Base-by-base conservation (phyloP, 2,113 vertebrate species). In the Pluvialis apricaria region DNA sequence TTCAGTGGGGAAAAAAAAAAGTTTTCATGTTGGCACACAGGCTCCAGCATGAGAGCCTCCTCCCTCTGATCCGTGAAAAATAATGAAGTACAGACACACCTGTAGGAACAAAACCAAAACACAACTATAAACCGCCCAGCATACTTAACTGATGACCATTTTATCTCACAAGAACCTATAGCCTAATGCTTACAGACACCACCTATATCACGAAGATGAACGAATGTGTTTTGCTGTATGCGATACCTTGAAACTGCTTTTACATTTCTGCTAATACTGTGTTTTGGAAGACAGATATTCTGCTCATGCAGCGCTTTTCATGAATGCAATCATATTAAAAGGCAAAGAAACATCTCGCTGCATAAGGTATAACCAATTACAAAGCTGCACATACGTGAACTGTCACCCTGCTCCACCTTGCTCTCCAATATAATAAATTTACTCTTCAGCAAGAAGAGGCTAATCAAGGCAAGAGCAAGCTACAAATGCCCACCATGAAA, bases 341-440 rank as follows among this genome's bases (percentile, higher is more conserved):
- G 57, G 49, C 26, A 51, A 38, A 72, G 75, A 86, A 52, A 8
- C 57, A 68, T 18, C 62, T 69, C 15, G 1, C 14, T 80, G 91
- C 24, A 15, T 42, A 6, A 28, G 21, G 52, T 13, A 24, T 4
- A 47, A 52, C 19, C 42, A 73, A 57, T 29, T 13, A 49, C 6
- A 13, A 14, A 54, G 25, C 49, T 32, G 81, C 3, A 19, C 0
- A 3, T 6, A 15, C 11, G 36, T 2, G 6, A 45, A 34, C 11
- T 64, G 52, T 49, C 69, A 44, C 45, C 36, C 34, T 52, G 49
- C 34, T 72, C 82, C 83, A 64, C 75, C 68, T 38, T 13, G 18
- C 51, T 58, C 36, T 34, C 4, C 2, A 36, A 47, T 2, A 2
- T 2, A 54, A 90, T 28, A 20, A 65, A 58, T 49, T 3, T 1